A percentile compares a stretch with the other conserved stretches of the same genome.
phyloP scores from a whole-genome alignment of 2,113 vertebrate genomes.

The Serinus canaria region DNA sequence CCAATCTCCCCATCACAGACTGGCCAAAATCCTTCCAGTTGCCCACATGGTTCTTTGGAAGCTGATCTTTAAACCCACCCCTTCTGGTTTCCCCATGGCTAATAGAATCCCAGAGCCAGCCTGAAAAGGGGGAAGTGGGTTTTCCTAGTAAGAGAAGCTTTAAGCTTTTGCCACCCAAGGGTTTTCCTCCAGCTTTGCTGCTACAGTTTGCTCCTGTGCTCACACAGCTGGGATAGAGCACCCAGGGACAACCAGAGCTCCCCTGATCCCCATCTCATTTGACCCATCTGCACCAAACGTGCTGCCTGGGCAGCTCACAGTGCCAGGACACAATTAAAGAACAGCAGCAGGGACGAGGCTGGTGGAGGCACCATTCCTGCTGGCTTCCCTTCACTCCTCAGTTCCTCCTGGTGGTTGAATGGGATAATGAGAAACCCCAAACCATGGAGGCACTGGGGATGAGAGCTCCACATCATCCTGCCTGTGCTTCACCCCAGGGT shows the following conservation, averaged over 20 bases:
- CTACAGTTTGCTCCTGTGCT: background rate
- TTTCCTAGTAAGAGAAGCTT: background rate
- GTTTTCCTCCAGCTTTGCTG: background rate
- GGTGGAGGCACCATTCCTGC: background rate
- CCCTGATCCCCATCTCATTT: background rate
- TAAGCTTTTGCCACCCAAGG: background rate
- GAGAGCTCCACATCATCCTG: background rate
- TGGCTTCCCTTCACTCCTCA: background rate
- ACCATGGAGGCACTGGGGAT: background rate
- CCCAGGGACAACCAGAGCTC: background rate
- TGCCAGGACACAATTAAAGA: background rate
- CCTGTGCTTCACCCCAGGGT: background rate
- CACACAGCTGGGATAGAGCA: background rate
- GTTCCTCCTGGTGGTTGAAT: background rate
- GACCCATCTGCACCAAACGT: background rate
- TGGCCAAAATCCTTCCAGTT: background rate
- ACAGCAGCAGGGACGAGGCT: accelerated
- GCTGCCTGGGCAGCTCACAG: accelerated
- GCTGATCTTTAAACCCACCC: background rate
- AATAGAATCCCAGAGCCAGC: background rate
- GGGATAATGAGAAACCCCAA: background rate
- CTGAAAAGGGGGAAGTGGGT: background rate
- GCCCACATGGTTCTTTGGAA: background rate
- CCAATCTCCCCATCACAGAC: background rate
- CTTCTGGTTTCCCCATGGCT: background rate